Base-by-base conservation (phyloP, 2,113 vertebrate genomes). In the Poecilia latipinna region DNA sequence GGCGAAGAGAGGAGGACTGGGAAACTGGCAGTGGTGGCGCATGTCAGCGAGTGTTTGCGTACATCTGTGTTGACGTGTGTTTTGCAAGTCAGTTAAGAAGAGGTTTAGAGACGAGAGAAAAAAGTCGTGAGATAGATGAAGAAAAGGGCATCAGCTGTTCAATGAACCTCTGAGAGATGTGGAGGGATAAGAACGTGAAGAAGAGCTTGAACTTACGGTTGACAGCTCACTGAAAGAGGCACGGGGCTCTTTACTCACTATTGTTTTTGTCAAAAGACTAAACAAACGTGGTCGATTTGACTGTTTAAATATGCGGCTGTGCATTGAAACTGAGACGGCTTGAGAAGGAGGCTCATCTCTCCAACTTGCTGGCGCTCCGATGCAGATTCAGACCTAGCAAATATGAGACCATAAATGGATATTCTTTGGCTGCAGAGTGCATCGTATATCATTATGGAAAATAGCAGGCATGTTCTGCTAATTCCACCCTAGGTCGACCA, bases 91-190 rank as follows among this genome's bases (percentile, higher is more conserved):
- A 24, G 70, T 48, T 44, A 72, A 76, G 73, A 80, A 19, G 68
- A 83, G 48, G 62, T 80, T 77, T 78, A 65, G 78, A 73, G 68
- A 75, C 64, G 71, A 32, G 28, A 54, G 72, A 33, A 51, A 17
- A 75, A 64, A 80, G 61, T 77, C 44, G 8, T 70, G 61, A 64
- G 68, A 72, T 37, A 61, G 68, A 81, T 72, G 69, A 80, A 79
- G 76, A 88, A 78, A 74, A 35, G 72, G 78, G 79, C 77, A 88
- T 91, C 88, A 87, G 90, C 88, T 90, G 82, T 68, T 86, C 62
- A 64, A 48, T 68, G 68, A 80, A 88, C 68, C 72, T 75, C 69
- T 3, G 71, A 82, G 79, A 72, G 79, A 85, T 31, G 72, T 28
- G 33, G n/a, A 70, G 33, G 44, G 64, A 24, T 29, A 76, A 84